These are phyloP conservation scores for Centruroides vittatus DNA, from an alignment of 1,140 invertebrate genomes.

Conservation along the genomic window DNA sequence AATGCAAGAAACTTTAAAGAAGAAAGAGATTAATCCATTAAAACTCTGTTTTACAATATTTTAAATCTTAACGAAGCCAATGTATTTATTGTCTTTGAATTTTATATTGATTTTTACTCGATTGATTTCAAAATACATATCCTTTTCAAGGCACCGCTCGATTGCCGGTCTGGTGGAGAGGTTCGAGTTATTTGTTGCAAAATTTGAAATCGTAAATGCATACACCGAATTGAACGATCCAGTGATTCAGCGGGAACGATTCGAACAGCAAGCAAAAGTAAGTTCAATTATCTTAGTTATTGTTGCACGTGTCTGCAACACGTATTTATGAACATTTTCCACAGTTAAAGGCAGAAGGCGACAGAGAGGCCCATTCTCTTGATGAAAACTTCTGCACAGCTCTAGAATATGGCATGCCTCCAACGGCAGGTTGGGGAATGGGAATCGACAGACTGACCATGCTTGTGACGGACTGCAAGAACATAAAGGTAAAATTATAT, in stretches of 20 bases:
- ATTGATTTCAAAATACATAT: no score
- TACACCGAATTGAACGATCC: conserved; percentile 99
- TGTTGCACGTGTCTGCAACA: no score
- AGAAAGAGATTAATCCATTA: no score
- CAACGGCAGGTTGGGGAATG: conserved; percentile 95
- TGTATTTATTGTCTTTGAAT: no score
- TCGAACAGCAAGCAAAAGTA: conserved; percentile 81
- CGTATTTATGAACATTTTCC: neutral
- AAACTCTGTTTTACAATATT: no score
- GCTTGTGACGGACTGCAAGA: conserved; percentile 96
- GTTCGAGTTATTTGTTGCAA: conserved; percentile 95
- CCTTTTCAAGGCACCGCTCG: conserved; percentile 50
- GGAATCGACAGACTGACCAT: conserved; percentile 93
- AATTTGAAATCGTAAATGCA: conserved; percentile 95
- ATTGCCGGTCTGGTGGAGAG: conserved; percentile 80
- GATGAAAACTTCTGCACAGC: conserved; percentile 97
- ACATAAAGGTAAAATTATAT: conserved; percentile 57
- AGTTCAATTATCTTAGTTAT: no score
- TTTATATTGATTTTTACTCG: no score
- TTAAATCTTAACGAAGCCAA: no score
- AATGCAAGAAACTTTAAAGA: no score
- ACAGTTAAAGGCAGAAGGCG: conserved; percentile 87
- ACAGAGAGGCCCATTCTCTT: conserved; percentile 93
- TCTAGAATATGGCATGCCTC: conserved; percentile 95
- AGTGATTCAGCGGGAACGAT: conserved; percentile 78